A percentile compares a stretch with the other conserved stretches of the same genome.
These are phyloP conservation scores for Olivierus martensii DNA, from an alignment of 1,140 invertebrate species.

Conservation along the genomic window DNA sequence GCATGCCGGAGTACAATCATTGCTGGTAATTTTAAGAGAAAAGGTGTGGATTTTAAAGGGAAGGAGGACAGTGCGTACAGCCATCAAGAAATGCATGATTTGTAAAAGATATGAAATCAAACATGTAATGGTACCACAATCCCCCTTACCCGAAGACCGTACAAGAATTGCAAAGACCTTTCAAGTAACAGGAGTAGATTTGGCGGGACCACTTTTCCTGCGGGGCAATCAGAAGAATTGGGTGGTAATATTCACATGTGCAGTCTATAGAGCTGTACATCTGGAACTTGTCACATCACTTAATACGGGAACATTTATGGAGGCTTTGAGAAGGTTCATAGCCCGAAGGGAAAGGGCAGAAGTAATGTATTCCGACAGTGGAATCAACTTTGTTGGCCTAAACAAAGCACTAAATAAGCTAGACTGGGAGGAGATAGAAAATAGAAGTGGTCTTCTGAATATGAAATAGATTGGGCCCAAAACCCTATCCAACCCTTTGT, in stretches of 20 bases:
- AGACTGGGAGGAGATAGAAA: constrained; percentile 2
- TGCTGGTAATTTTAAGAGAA: too few relatives aligned
- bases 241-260: constrained; percentile 27
- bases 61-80: too few relatives aligned
- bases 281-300: constrained; percentile 28
- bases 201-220: not conserved
- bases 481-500: too few relatives aligned
- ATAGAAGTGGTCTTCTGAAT: not conserved
- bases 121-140: too few relatives aligned
- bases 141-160: too few relatives aligned
- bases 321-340: constrained; percentile 26
- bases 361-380: constrained; percentile 28
- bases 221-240: not conserved
- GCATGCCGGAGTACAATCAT: too few relatives aligned
- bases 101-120: too few relatives aligned
- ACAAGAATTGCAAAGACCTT: not conserved
- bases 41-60: too few relatives aligned
- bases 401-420: not conserved
- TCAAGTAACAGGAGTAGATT: not conserved
- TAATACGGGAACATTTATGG: constrained; percentile 22
- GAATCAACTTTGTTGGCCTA: constrained; percentile 24
- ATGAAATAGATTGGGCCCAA: constrained; percentile 2
- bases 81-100: too few relatives aligned
- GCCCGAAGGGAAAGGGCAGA: constrained; percentile 22
- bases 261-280: constrained; percentile 26